Base-by-base conservation (phyloP, 2,113 vertebrate species). In the Arvicanthis niloticus region DNA sequence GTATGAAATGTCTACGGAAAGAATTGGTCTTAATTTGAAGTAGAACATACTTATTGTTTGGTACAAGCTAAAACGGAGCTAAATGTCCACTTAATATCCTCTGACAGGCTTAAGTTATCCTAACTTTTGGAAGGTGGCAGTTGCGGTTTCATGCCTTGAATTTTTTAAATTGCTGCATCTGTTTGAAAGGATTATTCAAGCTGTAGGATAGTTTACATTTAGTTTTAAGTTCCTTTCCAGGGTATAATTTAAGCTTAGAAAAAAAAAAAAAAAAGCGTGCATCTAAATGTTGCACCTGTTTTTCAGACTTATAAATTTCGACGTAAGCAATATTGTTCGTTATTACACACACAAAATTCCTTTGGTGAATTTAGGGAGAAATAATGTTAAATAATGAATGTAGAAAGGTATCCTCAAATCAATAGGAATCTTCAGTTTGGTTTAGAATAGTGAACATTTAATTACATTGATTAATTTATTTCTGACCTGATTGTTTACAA, bases 251-350 rank as follows among this genome's bases (percentile, higher is more conserved):
- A 93, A 88, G 37, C 62, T 88, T 91, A 68, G 91, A n/a, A n/a
- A n/a, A n/a, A n/a, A n/a, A n/a, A 72, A 62, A 72, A 53, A 29
- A 76, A 78, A 88, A 93, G 15, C 29, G 15, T 70, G 17, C 58
- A 75, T 89, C 77, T 95, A 77, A 93, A 42, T 70, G 31, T 87
- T 67, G 84, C 97, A 97, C 93, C 90, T 97, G 95, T 97, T 97
- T 51, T 96, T 96, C 53, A 88, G 53, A 88, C 65, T 88, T 90
- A 19, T 70, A 86, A 90, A 94, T 95, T 94, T 96, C 93, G 94
- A 34, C 80, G 72, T 89, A 85, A 89, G 95, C 53, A 77, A 9
- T 92, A 29, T 91, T 96, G 40, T 96, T 91, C 5, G 0, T 51
- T 95, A 62, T 92, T 67, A 45, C 42, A 87, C 85, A 87, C 45